Evolutionary conservation across 1,140 invertebrate species (phyloP), one percentile per base, ranked within the genome.

Genomic region (Drosophila ironensis): DNA sequence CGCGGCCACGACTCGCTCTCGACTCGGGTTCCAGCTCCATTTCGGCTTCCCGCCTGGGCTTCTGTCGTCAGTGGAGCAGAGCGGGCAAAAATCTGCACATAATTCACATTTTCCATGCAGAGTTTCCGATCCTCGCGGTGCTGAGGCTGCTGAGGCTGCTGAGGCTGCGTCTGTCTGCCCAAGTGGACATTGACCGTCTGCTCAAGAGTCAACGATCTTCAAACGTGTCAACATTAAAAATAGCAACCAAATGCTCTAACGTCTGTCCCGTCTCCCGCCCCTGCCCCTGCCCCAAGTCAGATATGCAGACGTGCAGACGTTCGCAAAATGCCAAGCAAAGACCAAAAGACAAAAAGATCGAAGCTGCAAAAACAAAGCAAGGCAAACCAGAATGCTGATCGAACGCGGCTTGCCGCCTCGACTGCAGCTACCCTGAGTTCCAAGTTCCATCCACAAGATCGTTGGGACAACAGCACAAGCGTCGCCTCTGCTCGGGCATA

Each of bases 201-300:
- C 72, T 46, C 56, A 52, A 76, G 51, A 82, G 78, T 82, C 78
- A 82, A 82, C 81, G 78, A 82, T 82, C 78, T 84, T 84, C 70
- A 78, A 84, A 84, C 78, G 78, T 84, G 78, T 82, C 78, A 82
- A 84, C 78, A 82, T 82, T 82, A 82, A 82, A 82, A 82, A 82
- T 82, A 84, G 77, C 77, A 84, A 68, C 52, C 78, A 60, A 82
- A 77, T 82, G 78, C 72, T 67, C 44, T 72, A 57, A 59, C 52
- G 27, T 38, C 24, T 60, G 20, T 14, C 51, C 44, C 25, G 7
- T 8, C 30, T 22, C 28, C 27, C 9, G n/a, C 20, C 48, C 52
- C 12, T 35, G 17, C 14, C 24, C 28, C 38, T 50, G 44, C 48
- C 42, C 50, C 51, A 40, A 48, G 46, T 30, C 4, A 37, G 37